Evolutionary conservation across 1,140 invertebrate genomes (phyloP).

Genomic region (Drosophila malerkotliana): DNA sequence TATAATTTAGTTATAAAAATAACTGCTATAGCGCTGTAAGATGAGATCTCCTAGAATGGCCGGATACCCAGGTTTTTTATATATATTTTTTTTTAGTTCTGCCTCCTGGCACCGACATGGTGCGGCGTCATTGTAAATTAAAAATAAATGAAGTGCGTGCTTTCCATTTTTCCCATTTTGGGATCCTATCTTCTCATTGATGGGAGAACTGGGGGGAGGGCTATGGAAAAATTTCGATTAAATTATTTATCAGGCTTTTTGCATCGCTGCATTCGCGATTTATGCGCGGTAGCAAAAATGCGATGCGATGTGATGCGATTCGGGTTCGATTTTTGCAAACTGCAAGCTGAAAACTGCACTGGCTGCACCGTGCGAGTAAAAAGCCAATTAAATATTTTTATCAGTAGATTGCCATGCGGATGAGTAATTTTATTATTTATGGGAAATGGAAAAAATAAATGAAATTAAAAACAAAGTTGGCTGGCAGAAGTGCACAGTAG

Average conservation of each 20-base stretch:
- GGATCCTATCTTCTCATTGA: background rate
- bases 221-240: constrained; percentile 75
- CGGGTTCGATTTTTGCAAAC: constrained; percentile 27
- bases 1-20: constrained; percentile 84
- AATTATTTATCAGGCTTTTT: constrained; percentile 73
- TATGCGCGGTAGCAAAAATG: constrained; percentile 70
- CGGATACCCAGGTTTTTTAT: constrained; percentile 19
- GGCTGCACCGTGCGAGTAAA: constrained; percentile 32
- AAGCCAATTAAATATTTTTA: constrained; percentile 81
- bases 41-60: constrained; percentile 69
- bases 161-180: constrained; percentile 47
- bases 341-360: constrained; percentile 14
- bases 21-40: constrained; percentile 73
- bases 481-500: constrained; percentile 5
- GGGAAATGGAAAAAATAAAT: constrained; percentile 27
- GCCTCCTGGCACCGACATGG: constrained; percentile 17
- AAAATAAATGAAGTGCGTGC: constrained; percentile 78
- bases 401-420: constrained; percentile 73
- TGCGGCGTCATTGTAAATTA: constrained; percentile 77
- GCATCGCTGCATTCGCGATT: constrained; percentile 66
- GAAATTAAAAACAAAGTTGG: constrained; percentile 59
- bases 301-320: constrained; percentile 20
- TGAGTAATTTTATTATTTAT: constrained; percentile 82
- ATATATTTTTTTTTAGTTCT: background rate
- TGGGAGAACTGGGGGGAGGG: background rate